Percentiles rank a stretch among this genome's conserved stretches.
These are phyloP conservation scores for Cerastoderma edule DNA, from an alignment of 2,888 invertebrate species.

Conservation along the genomic window DNA sequence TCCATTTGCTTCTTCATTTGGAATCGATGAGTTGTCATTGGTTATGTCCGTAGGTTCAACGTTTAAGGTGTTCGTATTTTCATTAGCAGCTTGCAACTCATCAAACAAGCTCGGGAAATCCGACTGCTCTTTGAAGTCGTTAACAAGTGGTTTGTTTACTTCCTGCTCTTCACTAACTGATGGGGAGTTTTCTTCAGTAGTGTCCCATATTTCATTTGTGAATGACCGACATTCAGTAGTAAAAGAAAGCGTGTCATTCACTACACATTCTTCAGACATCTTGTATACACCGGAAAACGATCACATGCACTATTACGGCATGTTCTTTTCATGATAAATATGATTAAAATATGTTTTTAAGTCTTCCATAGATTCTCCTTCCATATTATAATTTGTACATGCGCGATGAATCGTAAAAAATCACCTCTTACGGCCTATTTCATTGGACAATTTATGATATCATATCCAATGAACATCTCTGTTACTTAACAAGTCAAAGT, in stretches of 20 bases:
- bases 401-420: constrained; percentile 31
- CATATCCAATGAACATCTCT: neutral
- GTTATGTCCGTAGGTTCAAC: neutral
- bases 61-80: neutral
- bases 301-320: neutral
- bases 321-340: neutral
- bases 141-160: constrained; percentile 65
- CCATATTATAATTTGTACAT: constrained; percentile 60
- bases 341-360: neutral
- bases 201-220: constrained; percentile 8
- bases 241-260: constrained; percentile 9
- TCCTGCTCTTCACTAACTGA: constrained; percentile 59
- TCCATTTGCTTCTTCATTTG: constrained; percentile 13
- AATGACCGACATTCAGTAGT: neutral
- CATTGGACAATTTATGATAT: constrained; percentile 7
- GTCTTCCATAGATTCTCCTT: constrained; percentile 32
- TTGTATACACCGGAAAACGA: neutral
- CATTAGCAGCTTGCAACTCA: neutral
- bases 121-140: constrained; percentile 12
- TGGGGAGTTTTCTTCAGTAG: constrained; percentile 52
- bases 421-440: neutral
- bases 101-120: constrained; percentile 2
- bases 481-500: constrained; percentile 1
- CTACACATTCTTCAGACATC: constrained; percentile 16
- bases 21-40: constrained; percentile 21